Percentiles rank a stretch among this genome's conserved stretches.
phyloP scores from a whole-genome alignment of 1,140 invertebrate genomes.

The Colletes latitarsis region DNA sequence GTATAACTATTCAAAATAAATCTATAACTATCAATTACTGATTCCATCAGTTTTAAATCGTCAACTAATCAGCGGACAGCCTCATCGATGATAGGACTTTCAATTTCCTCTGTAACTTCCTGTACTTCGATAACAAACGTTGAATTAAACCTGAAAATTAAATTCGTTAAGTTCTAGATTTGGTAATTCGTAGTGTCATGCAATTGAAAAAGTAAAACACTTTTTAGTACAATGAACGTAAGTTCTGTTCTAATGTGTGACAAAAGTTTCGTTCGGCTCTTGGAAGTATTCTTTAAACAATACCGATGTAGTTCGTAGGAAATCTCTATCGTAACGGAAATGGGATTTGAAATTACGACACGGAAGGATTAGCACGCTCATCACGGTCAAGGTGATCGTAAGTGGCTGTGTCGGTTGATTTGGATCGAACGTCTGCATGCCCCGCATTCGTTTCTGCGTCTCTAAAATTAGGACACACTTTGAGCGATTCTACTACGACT shows the following conservation, averaged over 20 bases:
- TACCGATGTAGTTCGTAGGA: neutral
- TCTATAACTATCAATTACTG: too few species aligned
- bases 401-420: conserved; percentile 4
- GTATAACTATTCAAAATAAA: too few species aligned
- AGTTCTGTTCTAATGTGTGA: too few species aligned
- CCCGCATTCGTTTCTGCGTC: neutral
- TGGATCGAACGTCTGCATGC: conserved; percentile 37
- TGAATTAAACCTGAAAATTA: neutral
- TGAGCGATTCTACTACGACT: neutral
- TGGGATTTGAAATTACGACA: conserved; percentile 23
- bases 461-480: conserved; percentile 32
- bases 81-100: neutral
- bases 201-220: neutral
- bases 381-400: conserved; percentile 29
- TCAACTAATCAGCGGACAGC: neutral
- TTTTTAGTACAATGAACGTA: too few species aligned
- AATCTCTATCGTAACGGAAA: neutral
- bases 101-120: neutral
- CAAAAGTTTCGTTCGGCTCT: too few species aligned
- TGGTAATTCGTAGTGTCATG: neutral
- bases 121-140: neutral
- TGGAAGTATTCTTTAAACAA: too few species aligned
- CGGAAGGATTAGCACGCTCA: conserved; percentile 8
- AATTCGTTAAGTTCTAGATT: neutral
- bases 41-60: neutral